Evolutionary conservation across 2,888 invertebrate genomes (phyloP).

Genomic region (Geophilus truncorum): DNA sequence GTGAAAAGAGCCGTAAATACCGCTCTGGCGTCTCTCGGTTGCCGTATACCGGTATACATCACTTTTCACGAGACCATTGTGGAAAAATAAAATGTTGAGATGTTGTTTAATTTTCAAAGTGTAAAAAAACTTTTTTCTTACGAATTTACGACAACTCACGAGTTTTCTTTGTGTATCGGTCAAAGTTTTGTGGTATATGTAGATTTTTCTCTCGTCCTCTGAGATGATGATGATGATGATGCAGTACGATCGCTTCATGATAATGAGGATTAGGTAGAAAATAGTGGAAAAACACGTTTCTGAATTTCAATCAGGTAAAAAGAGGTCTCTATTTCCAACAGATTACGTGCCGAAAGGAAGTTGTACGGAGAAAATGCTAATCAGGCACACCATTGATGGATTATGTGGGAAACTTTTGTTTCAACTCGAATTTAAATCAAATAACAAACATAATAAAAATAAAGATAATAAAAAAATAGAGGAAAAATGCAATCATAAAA

Average conservation of each 20-base stretch:
- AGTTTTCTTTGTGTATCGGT: neutral
- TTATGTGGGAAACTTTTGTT: neutral
- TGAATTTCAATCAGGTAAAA: slow-evolving; percentile 7
- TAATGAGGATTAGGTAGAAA: slow-evolving; percentile 20
- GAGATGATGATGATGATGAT: neutral
- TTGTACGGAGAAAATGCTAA: neutral
- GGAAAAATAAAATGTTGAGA: no score
- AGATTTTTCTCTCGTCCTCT: neutral
- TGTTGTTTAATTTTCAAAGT: no score
- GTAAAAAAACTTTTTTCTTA: no score
- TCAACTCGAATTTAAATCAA: neutral
- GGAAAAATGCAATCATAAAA: no score
- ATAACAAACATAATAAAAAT: neutral
- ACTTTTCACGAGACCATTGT: neutral
- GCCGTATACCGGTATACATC: no score
- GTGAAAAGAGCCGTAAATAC: no score
- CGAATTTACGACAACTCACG: no score
- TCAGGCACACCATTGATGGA: neutral
- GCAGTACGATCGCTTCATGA: neutral
- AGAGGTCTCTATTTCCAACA: neutral
- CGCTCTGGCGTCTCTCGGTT: no score
- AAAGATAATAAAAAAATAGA: neutral
- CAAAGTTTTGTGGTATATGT: slow-evolving; percentile 1
- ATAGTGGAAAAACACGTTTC: slow-evolving; percentile 11
- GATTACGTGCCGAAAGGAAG: neutral